phyloP scores from a whole-genome alignment of 2,113 vertebrate species.

The Seriola rivoliana region DNA sequence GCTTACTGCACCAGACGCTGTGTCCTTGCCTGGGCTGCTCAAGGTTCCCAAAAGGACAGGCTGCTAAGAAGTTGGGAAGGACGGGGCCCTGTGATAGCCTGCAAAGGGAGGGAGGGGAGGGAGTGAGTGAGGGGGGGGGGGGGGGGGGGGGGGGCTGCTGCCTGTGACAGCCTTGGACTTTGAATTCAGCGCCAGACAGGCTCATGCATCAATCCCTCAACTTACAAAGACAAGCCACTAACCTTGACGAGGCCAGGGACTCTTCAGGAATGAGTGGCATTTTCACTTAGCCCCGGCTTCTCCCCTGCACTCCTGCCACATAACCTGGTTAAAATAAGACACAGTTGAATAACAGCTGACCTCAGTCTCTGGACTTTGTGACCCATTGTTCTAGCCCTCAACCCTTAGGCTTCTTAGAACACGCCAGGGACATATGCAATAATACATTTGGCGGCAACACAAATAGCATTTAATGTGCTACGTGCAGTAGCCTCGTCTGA shows the following conservation, averaged over 20 bases:
- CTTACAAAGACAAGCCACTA: slow-evolving; percentile 96
- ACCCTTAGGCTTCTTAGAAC: slow-evolving; percentile 74
- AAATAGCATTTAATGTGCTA: slow-evolving; percentile 49
- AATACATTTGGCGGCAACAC: slow-evolving; percentile 12
- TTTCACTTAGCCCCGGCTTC: slow-evolving; percentile 89
- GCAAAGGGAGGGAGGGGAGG: slow-evolving; percentile 73
- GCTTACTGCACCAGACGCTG: slow-evolving; percentile 84
- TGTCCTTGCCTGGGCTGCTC: slow-evolving; percentile 84
- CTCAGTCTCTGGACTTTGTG: slow-evolving; percentile 88
- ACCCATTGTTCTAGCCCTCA: slow-evolving; percentile 89
- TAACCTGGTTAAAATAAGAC: slow-evolving; percentile 94
- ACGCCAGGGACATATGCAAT: slow-evolving; percentile 31
- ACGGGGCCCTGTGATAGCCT: slow-evolving; percentile 81
- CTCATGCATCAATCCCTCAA: slow-evolving; percentile 97
- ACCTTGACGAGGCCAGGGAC: slow-evolving; percentile 95
- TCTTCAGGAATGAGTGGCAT: slow-evolving; percentile 94
- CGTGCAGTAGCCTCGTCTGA: slow-evolving; percentile 17
- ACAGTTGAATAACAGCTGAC: slow-evolving; percentile 88
- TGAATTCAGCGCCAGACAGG: slow-evolving; percentile 93
- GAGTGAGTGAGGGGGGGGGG: not conserved
- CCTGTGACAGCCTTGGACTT: slow-evolving; percentile 93
- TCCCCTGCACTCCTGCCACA: slow-evolving; percentile 89
- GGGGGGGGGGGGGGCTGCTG: slow-evolving; percentile 46
- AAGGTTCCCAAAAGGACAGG: slow-evolving; percentile 87
- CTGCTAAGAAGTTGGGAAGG: slow-evolving; percentile 85